A percentile compares a stretch with the other conserved stretches of the same genome.
These are phyloP conservation scores for Heliconius aoede DNA, from an alignment of 2,888 invertebrate genomes.

Conservation along the genomic window DNA sequence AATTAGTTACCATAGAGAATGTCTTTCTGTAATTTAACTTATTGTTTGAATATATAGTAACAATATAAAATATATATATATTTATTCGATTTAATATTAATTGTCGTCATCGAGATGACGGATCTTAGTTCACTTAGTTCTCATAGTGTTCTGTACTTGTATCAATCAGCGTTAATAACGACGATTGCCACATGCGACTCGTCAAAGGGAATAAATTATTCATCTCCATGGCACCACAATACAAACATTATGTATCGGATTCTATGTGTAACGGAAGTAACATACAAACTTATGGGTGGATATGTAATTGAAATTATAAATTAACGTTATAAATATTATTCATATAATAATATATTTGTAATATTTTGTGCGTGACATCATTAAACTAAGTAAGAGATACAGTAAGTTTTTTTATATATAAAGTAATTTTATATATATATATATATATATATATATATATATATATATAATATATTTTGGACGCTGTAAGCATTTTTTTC, in stretches of 20 bases:
- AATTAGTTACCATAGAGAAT: no score
- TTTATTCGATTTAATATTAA: no score
- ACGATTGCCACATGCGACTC: conserved; percentile 24
- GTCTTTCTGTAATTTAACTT: no score
- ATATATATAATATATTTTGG: no score
- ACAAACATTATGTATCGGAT: conserved; percentile 39
- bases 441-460: no score
- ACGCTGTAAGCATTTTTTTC: no score
- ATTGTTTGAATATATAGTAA: no score
- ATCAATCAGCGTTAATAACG: conserved; percentile 14
- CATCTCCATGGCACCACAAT: conserved; percentile 48
- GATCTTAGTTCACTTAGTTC: no score
- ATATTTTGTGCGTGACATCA: not conserved
- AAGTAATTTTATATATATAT: no score
- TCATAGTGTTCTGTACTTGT: conserved; percentile 12
- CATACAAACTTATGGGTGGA: conserved; percentile 26
- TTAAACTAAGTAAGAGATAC: not conserved
- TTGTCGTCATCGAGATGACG: no score
- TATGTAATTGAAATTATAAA: not conserved
- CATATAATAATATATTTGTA: not conserved
- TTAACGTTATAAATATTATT: not conserved
- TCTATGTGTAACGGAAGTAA: conserved; percentile 41
- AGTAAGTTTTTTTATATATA: no score
- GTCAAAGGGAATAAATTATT: conserved; percentile 40
- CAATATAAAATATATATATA: no score